These are phyloP conservation scores for Podarcis raffonei DNA, from an alignment of 2,113 vertebrate species.

Conservation along the genomic window DNA sequence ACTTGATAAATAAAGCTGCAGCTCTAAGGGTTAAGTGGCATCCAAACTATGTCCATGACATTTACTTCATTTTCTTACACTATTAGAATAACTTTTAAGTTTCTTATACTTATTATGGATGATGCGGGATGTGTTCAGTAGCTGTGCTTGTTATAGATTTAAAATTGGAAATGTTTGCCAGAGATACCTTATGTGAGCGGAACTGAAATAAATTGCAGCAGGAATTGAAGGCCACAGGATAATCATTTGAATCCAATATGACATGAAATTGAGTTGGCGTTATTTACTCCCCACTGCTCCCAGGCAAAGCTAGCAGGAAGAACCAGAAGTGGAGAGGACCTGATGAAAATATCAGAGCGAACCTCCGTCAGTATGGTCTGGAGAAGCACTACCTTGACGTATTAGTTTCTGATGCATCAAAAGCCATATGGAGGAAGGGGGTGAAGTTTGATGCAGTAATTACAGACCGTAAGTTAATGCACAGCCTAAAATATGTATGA, in stretches of 20 bases:
- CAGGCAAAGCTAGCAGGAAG: constrained; percentile 94
- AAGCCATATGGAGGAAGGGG: constrained; percentile 86
- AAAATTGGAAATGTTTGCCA: neutral
- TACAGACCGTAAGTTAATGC: constrained; percentile 90
- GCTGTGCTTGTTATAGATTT: neutral
- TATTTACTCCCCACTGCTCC: neutral
- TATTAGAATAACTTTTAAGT: neutral
- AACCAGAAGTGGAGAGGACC: constrained; percentile 98
- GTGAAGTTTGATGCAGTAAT: constrained; percentile 90
- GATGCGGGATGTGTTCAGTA: neutral
- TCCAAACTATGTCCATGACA: neutral
- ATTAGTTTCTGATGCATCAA: constrained; percentile 92
- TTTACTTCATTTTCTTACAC: neutral
- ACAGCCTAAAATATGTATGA: constrained; percentile 13
- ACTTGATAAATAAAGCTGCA: neutral
- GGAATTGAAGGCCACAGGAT: neutral
- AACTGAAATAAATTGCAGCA: neutral
- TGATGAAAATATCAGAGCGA: constrained; percentile 97
- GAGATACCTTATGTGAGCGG: neutral
- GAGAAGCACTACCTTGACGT: constrained; percentile 91
- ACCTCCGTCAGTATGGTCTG: constrained; percentile 92
- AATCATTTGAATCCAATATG: neutral
- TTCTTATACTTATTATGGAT: neutral
- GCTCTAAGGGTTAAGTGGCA: neutral
- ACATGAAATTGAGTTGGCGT: neutral